Percentiles rank a stretch among this genome's conserved stretches.
Evolutionary conservation across 1,140 invertebrate genomes (phyloP).

Genomic region (Drosophila tsacasi): DNA sequence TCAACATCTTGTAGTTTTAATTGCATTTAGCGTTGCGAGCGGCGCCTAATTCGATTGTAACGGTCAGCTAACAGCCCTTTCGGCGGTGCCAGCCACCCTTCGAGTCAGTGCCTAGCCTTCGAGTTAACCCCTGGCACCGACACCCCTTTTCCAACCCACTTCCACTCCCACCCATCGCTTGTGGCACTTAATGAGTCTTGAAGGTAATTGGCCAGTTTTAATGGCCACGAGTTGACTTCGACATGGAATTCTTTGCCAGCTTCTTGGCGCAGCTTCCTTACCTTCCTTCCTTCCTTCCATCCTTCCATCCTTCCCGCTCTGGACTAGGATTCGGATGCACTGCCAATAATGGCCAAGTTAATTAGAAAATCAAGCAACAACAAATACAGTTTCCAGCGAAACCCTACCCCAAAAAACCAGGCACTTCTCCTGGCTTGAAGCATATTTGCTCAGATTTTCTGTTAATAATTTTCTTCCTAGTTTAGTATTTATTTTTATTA

Average conservation of each 20-base stretch:
- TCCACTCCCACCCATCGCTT: conserved; percentile 22
- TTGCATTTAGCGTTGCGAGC: conserved; percentile 79
- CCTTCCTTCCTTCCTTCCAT: conserved; percentile 34
- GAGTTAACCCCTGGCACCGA: neutral
- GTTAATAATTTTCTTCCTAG: no score
- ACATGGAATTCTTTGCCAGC: conserved; percentile 56
- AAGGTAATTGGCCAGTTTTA: conserved; percentile 80
- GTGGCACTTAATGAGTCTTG: conserved; percentile 80
- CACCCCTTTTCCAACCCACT: neutral
- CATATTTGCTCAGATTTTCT: neutral
- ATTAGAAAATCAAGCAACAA: conserved; percentile 65
- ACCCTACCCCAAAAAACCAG: neutral
- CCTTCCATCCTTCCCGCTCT: neutral
- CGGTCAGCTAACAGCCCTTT: conserved; percentile 66
- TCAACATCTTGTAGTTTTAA: conserved; percentile 82
- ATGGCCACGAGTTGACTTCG: conserved; percentile 72
- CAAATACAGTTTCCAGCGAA: no score
- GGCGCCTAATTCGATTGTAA: conserved; percentile 81
- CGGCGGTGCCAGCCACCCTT: conserved; percentile 2
- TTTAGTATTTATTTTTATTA: neutral
- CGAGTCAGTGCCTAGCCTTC: neutral
- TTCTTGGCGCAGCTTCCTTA: conserved; percentile 47
- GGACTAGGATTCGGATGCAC: neutral
- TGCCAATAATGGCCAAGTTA: conserved; percentile 51
- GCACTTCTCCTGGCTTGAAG: neutral